Base-by-base conservation (phyloP, 2,888 invertebrate species). In the Cephus runcator region DNA sequence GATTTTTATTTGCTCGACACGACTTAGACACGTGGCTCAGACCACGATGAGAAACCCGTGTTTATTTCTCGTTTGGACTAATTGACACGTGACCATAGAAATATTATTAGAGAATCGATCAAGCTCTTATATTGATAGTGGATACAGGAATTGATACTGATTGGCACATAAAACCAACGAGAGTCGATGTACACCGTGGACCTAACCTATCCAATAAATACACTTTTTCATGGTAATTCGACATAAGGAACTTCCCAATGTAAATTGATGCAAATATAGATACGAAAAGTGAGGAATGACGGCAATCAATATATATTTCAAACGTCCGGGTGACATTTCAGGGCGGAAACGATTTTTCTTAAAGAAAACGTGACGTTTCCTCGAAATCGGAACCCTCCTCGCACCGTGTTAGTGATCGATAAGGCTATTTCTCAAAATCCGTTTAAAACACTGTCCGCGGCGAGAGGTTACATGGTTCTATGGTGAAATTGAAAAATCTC, bases 11-110 rank as follows among this genome's bases (percentile, higher is more conserved):
- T 34, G 74, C 35, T 68, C 73, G 76, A 73, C 68, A 36, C 31
- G 71, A 71, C 23, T 56, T 76, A 34, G 76, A 77, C 40, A 69
- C 76, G 79, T 78, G 81, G 31, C 81, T 80, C 83, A 81, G 81
- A 78, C 73, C 73, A 56, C 69, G 34, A 30, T 36, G 40, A 69
- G 73, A 35, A 35, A 73, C 68, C 56, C 12, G 78, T 81, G 83
- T 85, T 85, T 84, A 79, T 87, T 85, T 83, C 82, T 84, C 84
- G 81, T 81, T 81, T 76, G 69, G 80, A 79, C 85, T 87, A 87
- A 87, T 87, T 87, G 87, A 85, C 87, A 87, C 87, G 87, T 87
- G 87, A 82, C 81, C 80, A 74, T 76, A 56, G 80, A 81, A 76
- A 78, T 73, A 33, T 68, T 30, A 73, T 68, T 40, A 80, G 56